phyloP scores from a whole-genome alignment of 1,140 invertebrate species.

The Zaprionus inermis region DNA sequence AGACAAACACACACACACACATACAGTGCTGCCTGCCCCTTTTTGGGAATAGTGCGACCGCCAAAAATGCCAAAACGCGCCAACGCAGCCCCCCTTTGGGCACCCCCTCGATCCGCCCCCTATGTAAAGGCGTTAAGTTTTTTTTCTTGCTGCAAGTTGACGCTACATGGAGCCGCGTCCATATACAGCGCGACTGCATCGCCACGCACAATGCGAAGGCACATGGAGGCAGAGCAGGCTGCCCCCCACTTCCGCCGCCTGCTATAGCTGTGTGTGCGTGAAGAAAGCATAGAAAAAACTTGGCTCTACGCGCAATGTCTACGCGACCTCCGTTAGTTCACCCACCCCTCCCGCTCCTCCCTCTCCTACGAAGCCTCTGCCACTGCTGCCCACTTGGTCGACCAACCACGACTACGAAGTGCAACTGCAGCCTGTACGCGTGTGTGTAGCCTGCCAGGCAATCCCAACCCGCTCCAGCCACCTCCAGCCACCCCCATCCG shows the following conservation, averaged over 20 bases:
- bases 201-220: slow-evolving; percentile 30
- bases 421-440: slow-evolving; percentile 20
- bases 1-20: slow-evolving; percentile 12
- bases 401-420: slow-evolving; percentile 61
- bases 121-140: slow-evolving; percentile 78
- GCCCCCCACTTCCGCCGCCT: too few relatives aligned
- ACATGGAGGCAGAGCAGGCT: background rate
- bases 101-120: slow-evolving; percentile 2
- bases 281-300: slow-evolving; percentile 79
- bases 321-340: slow-evolving; percentile 67
- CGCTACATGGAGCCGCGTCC: slow-evolving; percentile 34
- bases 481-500: slow-evolving; percentile 1
- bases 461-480: slow-evolving; percentile 48
- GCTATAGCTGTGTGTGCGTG: slow-evolving; percentile 26
- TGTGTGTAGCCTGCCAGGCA: background rate
- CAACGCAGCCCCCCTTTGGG: slow-evolving; percentile 48
- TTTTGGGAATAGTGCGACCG: slow-evolving; percentile 42
- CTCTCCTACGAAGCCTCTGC: too few relatives aligned
- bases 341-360: too few relatives aligned
- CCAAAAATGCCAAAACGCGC: slow-evolving; percentile 68
- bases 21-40: background rate
- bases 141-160: slow-evolving; percentile 77
- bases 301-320: slow-evolving; percentile 79
- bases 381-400: slow-evolving; percentile 43
- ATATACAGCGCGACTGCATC: slow-evolving; percentile 61